Base-by-base conservation (phyloP, 1,140 invertebrate genomes). In the Drosophila burlai region DNA sequence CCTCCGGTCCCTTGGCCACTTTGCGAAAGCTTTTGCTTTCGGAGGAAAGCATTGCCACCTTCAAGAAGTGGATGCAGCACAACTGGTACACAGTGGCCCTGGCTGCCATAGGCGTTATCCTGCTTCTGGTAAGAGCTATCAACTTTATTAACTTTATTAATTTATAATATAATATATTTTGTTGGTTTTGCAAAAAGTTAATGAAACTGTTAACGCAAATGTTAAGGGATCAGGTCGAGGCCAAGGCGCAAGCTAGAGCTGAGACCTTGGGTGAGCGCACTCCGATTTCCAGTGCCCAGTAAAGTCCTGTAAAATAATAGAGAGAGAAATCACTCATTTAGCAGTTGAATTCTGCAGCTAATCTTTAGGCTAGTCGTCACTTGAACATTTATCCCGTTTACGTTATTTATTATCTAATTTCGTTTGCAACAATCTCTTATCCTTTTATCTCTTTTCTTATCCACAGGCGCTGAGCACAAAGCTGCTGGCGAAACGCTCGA, bases 1-100 rank as follows among this genome's bases (percentile, higher is more conserved):
- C 98, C 2, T 97, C 97, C 3, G 97, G 97, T n/a, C 97, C 97
- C n/a, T 94, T 98, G 84, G 97, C 97, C 18, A 98, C 97, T 18
- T 93, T 98, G 38, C 95, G 97, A 13, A 97, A 97, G 93, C 94
- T 98, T 16, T 93, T 98, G 42, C 94, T 98, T 21, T 98, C 97
- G 0, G 97, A 98, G 90, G 97, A 98, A 93, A 97, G 97, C 84
- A 95, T 98, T 18, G 97, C 97, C 21, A 96, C 96, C 61, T 96
- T 97, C 82, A 97, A 96, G 91, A 95, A 95, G 86, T 99, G 97
- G 97, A 94, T 98, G 74, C 93, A 95, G 47, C 95, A 96, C 24
- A 96, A 97, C 92, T 98, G 97, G 97, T 98, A 97, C 93, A 96
- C 96, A 1, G 96, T 97, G 26, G 94, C 96, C 15, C 93, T 97